These are phyloP conservation scores for Peromyscus nudipes DNA, from an alignment of 2,797 vertebrate genomes.

Conservation along the genomic window DNA sequence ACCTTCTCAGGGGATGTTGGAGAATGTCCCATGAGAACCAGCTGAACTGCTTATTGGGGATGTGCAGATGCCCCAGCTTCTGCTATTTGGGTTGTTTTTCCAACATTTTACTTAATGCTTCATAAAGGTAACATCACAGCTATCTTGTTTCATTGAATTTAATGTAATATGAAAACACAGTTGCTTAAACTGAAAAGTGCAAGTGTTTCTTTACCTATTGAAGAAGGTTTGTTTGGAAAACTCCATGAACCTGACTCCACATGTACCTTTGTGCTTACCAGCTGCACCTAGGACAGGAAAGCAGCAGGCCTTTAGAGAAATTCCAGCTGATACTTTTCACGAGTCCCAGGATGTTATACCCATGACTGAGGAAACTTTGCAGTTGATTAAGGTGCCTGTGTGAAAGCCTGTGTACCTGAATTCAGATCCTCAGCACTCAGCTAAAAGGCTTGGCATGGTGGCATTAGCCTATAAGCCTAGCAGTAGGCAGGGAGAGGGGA, in stretches of 20 bases:
- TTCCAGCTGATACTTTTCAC: background rate
- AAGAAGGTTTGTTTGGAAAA: background rate
- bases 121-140: background rate
- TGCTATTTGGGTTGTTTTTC: background rate
- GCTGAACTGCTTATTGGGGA: background rate
- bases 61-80: background rate
- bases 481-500: background rate
- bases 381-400: background rate
- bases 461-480: background rate
- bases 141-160: conserved; percentile 11
- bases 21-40: background rate
- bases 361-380: background rate
- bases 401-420: background rate
- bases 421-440: background rate
- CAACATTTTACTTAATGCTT: conserved; percentile 28
- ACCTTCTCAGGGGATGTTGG: background rate
- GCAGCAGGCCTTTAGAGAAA: background rate
- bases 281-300: background rate
- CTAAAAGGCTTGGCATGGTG: background rate
- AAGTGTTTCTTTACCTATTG: background rate
- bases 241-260: background rate
- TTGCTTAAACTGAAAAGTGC: background rate
- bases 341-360: background rate
- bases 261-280: background rate
- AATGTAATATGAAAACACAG: conserved; percentile 30